Evolutionary conservation across 2,797 vertebrate species (phyloP).

Genomic region (Neopelma chrysocephalum): DNA sequence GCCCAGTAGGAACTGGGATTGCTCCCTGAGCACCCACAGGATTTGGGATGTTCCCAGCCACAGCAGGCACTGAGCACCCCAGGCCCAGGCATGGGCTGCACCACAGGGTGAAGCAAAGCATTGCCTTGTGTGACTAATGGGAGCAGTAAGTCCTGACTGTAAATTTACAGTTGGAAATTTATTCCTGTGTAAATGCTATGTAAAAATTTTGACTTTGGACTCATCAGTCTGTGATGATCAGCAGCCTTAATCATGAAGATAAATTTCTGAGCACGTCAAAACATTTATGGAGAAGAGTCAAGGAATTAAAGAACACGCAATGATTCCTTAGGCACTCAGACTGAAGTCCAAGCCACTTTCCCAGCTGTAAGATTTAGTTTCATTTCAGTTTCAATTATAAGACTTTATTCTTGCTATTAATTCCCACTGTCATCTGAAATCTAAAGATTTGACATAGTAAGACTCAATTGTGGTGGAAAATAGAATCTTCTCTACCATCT

Average conservation of each 20-base stretch:
- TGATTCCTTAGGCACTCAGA: background rate
- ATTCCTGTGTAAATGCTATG: background rate
- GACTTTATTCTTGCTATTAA: constrained; percentile 68
- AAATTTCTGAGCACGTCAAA: constrained; percentile 33
- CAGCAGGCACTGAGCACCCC: accelerated
- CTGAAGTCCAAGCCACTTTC: background rate
- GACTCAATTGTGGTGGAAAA: background rate
- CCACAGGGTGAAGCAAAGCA: accelerated
- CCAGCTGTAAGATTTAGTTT: constrained; percentile 53
- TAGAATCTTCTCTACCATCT: background rate
- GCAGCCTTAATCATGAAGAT: constrained; percentile 6
- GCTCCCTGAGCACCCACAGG: accelerated
- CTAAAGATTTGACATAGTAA: constrained; percentile 44
- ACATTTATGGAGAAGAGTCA: constrained; percentile 54
- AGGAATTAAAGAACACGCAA: constrained; percentile 9
- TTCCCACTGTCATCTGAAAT: constrained; percentile 62
- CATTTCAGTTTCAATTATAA: constrained; percentile 70
- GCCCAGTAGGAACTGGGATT: background rate
- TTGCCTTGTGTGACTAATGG: accelerated
- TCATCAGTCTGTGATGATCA: background rate
- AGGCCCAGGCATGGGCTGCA: background rate
- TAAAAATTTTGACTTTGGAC: background rate
- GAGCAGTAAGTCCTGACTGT: background rate
- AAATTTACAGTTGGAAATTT: background rate
- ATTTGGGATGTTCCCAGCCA: background rate